Percentiles rank a stretch among this genome's conserved stretches.
These are phyloP conservation scores for Lutraria lutraria DNA, from an alignment of 2,888 invertebrate species.

Conservation along the genomic window DNA sequence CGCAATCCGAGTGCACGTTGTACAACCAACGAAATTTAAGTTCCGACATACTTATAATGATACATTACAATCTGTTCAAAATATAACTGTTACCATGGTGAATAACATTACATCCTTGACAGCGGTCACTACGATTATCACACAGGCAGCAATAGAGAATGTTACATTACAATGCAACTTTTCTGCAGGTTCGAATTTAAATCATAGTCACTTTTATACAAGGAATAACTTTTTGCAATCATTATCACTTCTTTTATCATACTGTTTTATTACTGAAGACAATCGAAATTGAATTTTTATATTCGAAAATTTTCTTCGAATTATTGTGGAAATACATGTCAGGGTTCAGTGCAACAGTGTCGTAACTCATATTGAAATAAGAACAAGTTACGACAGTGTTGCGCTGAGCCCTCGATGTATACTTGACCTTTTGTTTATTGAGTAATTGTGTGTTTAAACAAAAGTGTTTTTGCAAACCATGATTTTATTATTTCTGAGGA, in stretches of 20 bases:
- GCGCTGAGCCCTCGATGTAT: too few relatives aligned
- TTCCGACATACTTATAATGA: conserved; percentile 58
- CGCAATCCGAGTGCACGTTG: conserved; percentile 55
- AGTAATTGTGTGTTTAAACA: too few relatives aligned
- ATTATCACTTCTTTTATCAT: background rate
- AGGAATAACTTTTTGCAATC: background rate
- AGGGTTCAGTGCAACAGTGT: too few relatives aligned
- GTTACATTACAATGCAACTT: conserved; percentile 36
- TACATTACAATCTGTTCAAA: background rate
- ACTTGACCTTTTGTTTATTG: too few relatives aligned
- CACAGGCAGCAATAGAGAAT: conserved; percentile 39
- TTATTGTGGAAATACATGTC: too few relatives aligned
- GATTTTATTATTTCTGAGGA: too few relatives aligned
- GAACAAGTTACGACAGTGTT: too few relatives aligned
- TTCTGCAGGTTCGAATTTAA: conserved; percentile 22
- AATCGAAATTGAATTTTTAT: too few relatives aligned
- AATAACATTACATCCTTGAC: conserved; percentile 54
- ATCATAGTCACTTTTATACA: background rate
- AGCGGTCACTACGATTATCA: conserved; percentile 9
- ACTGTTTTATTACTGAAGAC: too few relatives aligned
- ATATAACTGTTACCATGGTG: conserved; percentile 42
- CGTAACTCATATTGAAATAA: too few relatives aligned
- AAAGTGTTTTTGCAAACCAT: too few relatives aligned
- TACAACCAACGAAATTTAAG: conserved; percentile 49
- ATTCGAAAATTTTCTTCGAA: too few relatives aligned